Conservation (phyloP, 2,113 vertebrate species). For the Puntigrus tetrazona region DNA sequence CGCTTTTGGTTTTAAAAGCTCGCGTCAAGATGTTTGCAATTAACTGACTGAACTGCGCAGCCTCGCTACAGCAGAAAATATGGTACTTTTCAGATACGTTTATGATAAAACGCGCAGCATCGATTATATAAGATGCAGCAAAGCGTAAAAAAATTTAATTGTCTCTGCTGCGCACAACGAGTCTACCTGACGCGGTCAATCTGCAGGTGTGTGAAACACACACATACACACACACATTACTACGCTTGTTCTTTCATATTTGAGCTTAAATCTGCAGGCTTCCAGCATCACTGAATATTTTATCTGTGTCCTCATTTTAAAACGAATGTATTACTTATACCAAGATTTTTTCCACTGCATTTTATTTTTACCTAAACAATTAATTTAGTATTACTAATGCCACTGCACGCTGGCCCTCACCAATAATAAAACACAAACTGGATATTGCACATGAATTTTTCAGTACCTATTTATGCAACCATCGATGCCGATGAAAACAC, state of each 20-base stretch:
- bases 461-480: neutral
- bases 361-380: neutral
- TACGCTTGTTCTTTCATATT: neutral
- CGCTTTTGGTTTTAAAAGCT: too few relatives aligned
- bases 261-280: neutral
- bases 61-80: too few relatives aligned
- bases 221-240: too few relatives aligned
- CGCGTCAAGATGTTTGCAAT: too few relatives aligned
- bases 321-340: neutral
- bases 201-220: slow-evolving; percentile 21
- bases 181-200: neutral
- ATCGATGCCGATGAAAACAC: neutral
- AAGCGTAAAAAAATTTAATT: too few relatives aligned
- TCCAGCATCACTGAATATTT: slow-evolving; percentile 22
- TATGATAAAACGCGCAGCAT: too few relatives aligned
- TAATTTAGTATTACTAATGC: neutral
- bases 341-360: neutral
- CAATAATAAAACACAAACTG: neutral
- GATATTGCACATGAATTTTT: neutral
- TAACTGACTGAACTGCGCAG: too few relatives aligned
- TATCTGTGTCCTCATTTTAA: slow-evolving; percentile 16
- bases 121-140: too few relatives aligned
- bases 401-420: neutral
- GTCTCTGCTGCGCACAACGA: neutral
- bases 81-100: too few relatives aligned